Evolutionary conservation across 2,888 invertebrate genomes (phyloP).

Genomic region (Melanargia galathea): DNA sequence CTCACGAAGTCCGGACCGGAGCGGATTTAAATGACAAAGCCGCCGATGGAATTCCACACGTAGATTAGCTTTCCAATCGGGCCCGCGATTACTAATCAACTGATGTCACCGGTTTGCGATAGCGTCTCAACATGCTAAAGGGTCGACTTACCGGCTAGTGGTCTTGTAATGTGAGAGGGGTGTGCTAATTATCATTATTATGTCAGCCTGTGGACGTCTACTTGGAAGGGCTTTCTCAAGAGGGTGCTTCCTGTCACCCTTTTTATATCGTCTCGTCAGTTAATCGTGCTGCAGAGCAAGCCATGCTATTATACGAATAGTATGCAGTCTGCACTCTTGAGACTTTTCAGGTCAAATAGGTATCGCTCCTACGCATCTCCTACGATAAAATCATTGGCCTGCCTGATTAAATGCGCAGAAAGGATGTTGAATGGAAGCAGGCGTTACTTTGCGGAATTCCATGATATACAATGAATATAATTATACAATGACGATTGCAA

Average conservation of each 20-base stretch:
- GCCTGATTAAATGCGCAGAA: no score
- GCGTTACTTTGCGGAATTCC: no score
- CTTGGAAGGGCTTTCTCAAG: background rate
- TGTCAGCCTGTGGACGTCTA: background rate
- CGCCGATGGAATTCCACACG: constrained; percentile 26
- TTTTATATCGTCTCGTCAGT: background rate
- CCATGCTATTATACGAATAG: no score
- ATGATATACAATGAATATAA: no score
- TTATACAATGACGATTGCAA: no score
- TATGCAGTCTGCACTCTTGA: no score
- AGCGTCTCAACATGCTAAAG: background rate
- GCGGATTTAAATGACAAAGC: constrained; percentile 33
- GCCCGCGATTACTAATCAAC: constrained; percentile 34
- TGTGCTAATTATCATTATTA: background rate
- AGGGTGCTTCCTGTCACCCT: background rate
- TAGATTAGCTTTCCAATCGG: constrained; percentile 29
- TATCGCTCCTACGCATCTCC: no score
- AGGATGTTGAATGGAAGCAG: no score
- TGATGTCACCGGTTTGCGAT: constrained; percentile 27
- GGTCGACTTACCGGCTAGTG: background rate
- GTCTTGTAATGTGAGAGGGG: background rate
- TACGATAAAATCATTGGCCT: no score
- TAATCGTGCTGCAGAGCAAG: no score
- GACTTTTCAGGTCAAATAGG: no score
- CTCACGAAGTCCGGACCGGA: constrained; percentile 17